Evolutionary conservation across 1,140 invertebrate genomes (phyloP).

Genomic region (Lepidurus packardi): DNA sequence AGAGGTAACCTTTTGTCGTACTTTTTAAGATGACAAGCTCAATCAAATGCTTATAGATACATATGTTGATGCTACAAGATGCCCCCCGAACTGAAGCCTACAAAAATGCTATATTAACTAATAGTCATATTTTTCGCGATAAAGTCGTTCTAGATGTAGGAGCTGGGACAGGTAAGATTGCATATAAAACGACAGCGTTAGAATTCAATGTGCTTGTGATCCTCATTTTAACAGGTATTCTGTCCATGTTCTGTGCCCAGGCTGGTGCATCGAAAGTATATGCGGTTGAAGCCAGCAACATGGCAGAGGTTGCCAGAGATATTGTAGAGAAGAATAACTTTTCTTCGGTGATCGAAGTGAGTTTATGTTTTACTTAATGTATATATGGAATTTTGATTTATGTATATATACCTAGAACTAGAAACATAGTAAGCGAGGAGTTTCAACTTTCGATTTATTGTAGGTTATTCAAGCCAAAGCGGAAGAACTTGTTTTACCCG

Average conservation of each 20-base stretch:
- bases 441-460: conserved; percentile 28
- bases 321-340: conserved; percentile 56
- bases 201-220: conserved; percentile 31
- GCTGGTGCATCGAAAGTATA: conserved; percentile 86
- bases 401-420: not conserved
- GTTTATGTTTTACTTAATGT: not conserved
- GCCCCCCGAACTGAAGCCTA: conserved; percentile 59
- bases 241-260: conserved; percentile 92
- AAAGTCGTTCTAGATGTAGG: conserved; percentile 81
- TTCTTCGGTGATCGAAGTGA: conserved; percentile 40
- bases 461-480: conserved; percentile 57
- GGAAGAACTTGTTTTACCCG: conserved; percentile 58
- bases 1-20: conserved; percentile 38
- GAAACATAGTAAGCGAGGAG: not conserved
- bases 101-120: conserved; percentile 57
- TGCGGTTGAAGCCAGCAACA: conserved; percentile 84
- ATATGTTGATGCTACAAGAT: conserved; percentile 68
- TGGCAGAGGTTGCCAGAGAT: conserved; percentile 73
- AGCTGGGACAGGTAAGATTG: conserved; percentile 64
- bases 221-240: conserved; percentile 59
- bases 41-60: conserved; percentile 52
- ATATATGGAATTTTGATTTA: not conserved
- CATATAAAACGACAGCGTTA: conserved; percentile 27
- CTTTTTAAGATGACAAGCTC: not conserved
- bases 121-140: conserved; percentile 50